A percentile compares a stretch with the other conserved stretches of the same genome.
phyloP scores from a whole-genome alignment of 2,888 invertebrate genomes.

The Nemoura dubitans region DNA sequence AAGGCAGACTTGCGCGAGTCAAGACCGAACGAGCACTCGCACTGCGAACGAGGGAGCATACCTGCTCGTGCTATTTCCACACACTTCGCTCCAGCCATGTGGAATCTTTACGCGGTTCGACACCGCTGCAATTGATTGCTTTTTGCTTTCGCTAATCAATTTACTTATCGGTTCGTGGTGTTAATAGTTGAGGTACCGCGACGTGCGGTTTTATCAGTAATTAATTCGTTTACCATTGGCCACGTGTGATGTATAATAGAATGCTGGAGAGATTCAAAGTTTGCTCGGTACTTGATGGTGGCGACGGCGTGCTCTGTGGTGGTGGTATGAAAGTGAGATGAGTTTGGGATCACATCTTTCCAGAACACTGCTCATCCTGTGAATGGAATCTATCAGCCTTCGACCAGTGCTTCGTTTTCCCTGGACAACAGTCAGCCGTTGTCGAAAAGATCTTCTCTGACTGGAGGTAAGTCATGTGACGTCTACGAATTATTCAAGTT shows the following conservation, averaged over 20 bases:
- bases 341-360: slow-evolving; percentile 53
- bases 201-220: background rate
- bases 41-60: background rate
- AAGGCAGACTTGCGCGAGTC: background rate
- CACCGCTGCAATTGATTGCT: background rate
- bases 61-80: background rate
- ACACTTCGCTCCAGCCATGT: background rate
- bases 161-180: background rate
- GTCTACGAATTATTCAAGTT: background rate
- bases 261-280: background rate
- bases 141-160: background rate
- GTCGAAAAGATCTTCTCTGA: slow-evolving; percentile 36
- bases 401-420: slow-evolving; percentile 43
- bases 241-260: background rate
- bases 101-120: background rate
- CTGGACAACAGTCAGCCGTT: slow-evolving; percentile 3
- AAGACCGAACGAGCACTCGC: background rate
- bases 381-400: slow-evolving; percentile 81
- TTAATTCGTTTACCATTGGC: background rate
- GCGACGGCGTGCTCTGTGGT: background rate
- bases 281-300: background rate
- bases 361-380: slow-evolving; percentile 92
- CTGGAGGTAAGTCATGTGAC: slow-evolving; percentile 45
- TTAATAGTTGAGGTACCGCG: background rate
- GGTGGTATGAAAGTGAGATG: background rate